Base-by-base conservation (phyloP, 2,888 invertebrate genomes). In the Platypus cylindrus region DNA sequence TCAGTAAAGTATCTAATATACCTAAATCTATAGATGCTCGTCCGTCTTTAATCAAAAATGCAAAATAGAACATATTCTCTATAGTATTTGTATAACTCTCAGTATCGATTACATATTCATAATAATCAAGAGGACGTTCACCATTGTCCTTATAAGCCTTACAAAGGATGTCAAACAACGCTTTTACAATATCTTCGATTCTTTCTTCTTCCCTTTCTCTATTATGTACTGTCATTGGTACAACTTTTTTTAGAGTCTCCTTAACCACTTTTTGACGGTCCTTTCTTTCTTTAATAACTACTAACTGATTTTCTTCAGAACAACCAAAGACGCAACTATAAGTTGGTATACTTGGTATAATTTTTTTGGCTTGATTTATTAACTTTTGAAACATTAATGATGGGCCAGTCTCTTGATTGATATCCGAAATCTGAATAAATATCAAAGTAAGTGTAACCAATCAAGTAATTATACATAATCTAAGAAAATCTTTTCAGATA, bases 1-100 rank as follows among this genome's bases (percentile, higher is more conserved):
- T n/a, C n/a, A 20, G 9, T 20, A 20, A 5, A 20, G 20, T 20
- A 9, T 20, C 20, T 20, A 20, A 7, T 7, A 7, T 13, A 73
- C 73, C 68, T 34, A 68, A 50, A 11, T 59, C 49, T 4, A 76
- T 54, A 28, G 61, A 54, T 1, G 73, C 55, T 37, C 59, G 54
- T 0, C 71, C 73, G 48, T 76, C 75, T 30, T 70, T 55, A 1
- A 70, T 63, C 3, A 77, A 60, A 58, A 76, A 77, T 0, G 76
- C 68, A n/a, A 71, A 61, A 47, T 75, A 66, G 57, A 77, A 70
- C 25, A 75, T 65, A 49, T 78, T 77, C 60, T 77, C 74, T 1
- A 78, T 62, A 17, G 74, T 72, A 33, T 62, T 59, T 2, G 67
- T 59, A 62, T 74, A 78, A 56, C 68, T 66, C 17, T 51, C 49